These are phyloP conservation scores for Cyprinodon variegatus DNA, from an alignment of 2,113 vertebrate genomes.

Conservation along the genomic window DNA sequence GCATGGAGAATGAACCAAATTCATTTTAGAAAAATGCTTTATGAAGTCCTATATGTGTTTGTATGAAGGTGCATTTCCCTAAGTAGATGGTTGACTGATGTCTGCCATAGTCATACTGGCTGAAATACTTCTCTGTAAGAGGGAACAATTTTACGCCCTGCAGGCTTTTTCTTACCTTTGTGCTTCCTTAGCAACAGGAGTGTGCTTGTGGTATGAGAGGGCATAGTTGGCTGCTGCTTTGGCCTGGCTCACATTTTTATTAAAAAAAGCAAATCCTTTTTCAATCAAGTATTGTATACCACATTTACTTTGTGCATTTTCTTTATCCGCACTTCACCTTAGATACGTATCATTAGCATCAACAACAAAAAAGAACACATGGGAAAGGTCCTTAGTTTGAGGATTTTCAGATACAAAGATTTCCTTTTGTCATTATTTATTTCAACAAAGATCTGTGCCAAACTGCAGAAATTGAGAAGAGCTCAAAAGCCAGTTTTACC, in stretches of 20 bases:
- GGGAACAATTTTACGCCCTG: constrained; percentile 37
- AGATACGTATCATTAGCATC: neutral
- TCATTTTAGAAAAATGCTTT: constrained; percentile 18
- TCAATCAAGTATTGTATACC: constrained; percentile 47
- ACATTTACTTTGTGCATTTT: constrained; percentile 9
- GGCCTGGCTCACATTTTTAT: constrained; percentile 26
- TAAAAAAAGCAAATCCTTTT: constrained; percentile 51
- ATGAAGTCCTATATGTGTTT: neutral
- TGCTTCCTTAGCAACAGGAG: constrained; percentile 43
- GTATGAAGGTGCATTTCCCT: constrained; percentile 13
- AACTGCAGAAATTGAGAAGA: neutral
- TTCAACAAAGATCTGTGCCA: neutral
- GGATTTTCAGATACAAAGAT: neutral
- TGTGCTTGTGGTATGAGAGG: constrained; percentile 25
- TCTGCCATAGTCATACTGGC: constrained; percentile 41
- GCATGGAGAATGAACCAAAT: constrained; percentile 6
- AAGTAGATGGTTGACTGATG: constrained; percentile 44
- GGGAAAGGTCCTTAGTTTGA: neutral
- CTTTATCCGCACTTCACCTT: neutral
- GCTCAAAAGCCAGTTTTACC: neutral
- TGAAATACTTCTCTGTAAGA: constrained; percentile 32
- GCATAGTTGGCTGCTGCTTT: constrained; percentile 33
- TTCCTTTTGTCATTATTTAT: neutral
- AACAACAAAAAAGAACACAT: neutral
- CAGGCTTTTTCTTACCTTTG: constrained; percentile 55